Base-by-base conservation (phyloP, 2,888 invertebrate genomes). In the Byasa hedistus region DNA sequence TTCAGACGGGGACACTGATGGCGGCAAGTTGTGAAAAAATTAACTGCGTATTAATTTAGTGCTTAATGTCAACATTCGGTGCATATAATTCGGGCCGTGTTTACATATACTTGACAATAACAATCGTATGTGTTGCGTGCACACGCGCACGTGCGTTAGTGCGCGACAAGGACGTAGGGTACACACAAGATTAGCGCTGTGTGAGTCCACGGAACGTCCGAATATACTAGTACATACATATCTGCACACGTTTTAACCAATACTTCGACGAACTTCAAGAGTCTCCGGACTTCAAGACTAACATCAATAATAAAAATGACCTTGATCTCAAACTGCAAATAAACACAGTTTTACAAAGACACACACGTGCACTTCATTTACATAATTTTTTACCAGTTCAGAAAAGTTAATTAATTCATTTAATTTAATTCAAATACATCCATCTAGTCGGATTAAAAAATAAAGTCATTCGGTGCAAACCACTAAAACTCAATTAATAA, bases 71-170 rank as follows among this genome's bases (percentile, higher is more conserved):
- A 73, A 70, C 76, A 76, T 75, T 75, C 75, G 70, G 74, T 75
- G 79, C 78, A 78, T 72, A 72, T 79, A 81, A 79, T 79, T 81
- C 76, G 74, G 71, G 59, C 73, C 73, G 71, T 85, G 84, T 85
- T 86, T 85, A 86, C 84, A 83, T 81, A 80, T 78, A 82, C 80
- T 77, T 74, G 79, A 82, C 84, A 85, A 84, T 85, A 86, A 83
- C 84, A 86, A 79, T 82, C 75, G 71, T 72, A 67, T 74, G 69
- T 71, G 75, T 71, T 71, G 66, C 65, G n/a, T 61, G 52, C 57
- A 65, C 61, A 68, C 64, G 67, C 68, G 66, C 68, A 70, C 65
- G 62, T 66, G 68, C 68, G 68, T 63, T 65, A 36, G 57, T 22
- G 59, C 62, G 65, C 69, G 70, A 68, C 69, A 66, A 72, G 72